Conservation (phyloP, 2,797 vertebrate genomes). For the Esox masquinongy region DNA sequence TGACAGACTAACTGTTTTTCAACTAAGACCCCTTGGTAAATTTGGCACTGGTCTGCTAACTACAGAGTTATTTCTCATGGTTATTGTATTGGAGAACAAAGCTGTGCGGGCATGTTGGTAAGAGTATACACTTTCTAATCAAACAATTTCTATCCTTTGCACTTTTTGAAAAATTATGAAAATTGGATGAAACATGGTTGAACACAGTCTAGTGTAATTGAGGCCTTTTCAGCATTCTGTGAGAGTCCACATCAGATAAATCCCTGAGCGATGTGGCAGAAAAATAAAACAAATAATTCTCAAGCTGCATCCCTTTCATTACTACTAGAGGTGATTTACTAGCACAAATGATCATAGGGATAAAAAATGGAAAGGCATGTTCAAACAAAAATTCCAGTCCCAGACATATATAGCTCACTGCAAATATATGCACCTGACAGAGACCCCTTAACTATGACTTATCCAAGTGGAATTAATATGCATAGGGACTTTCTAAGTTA, state of each 20-base stretch:
- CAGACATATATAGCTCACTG: background rate
- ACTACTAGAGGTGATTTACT: background rate
- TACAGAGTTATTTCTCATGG: background rate
- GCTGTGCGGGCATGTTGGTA: background rate
- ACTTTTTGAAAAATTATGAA: background rate
- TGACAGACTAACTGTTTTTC: too few species aligned
- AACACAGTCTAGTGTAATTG: background rate
- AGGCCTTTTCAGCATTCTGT: background rate
- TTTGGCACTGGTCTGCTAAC: background rate
- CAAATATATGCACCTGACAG: background rate
- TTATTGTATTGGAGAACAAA: background rate
- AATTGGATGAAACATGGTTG: background rate
- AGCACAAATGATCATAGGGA: background rate
- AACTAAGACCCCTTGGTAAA: background rate
- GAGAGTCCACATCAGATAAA: background rate
- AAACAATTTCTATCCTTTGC: background rate
- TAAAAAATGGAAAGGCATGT: background rate
- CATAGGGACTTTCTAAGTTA: background rate
- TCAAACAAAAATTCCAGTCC: background rate
- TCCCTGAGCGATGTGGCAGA: background rate
- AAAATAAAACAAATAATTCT: constrained; percentile 1
- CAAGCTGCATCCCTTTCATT: background rate
- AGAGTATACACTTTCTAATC: background rate
- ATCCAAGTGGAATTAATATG: background rate
- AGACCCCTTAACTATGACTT: background rate